phyloP scores from a whole-genome alignment of 2,113 vertebrate species.

The Oryctolagus cuniculus region mOryCun1.1 NC_091436.1:48643501-48644000 shows the following conservation, averaged over 20 bases:
- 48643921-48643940: not conserved
- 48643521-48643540: not conserved
- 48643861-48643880: not conserved
- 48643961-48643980: not conserved
- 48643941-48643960: not conserved
- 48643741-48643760: not conserved
- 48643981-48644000: not conserved
- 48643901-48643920: not conserved
- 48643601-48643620: not conserved
- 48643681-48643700: not conserved
- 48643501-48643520: not conserved
- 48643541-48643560: not conserved
- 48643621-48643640: not conserved
- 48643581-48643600: not conserved
- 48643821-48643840: conserved; percentile 11
- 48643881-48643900: not conserved
- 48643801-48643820: not conserved
- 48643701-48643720: not conserved
- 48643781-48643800: not conserved
- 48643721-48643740: not conserved
- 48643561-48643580: not conserved
- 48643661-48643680: not conserved
- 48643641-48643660: not conserved
- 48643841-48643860: not conserved
- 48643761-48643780: not conserved